phyloP scores from a whole-genome alignment of 2,113 vertebrate genomes.

The Trematocara variabile region DNA sequence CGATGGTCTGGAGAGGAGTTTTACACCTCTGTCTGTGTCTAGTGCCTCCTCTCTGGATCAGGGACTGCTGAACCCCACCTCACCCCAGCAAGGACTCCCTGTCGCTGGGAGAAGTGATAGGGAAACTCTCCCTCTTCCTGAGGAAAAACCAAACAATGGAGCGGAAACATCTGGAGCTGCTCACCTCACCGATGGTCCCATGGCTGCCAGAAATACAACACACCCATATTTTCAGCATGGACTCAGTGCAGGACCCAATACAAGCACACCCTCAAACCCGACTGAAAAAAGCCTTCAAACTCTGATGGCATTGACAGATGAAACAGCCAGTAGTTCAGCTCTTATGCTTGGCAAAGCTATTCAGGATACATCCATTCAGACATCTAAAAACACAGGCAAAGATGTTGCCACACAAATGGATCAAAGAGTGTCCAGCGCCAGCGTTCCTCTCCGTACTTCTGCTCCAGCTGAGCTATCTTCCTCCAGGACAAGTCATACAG shows the following conservation, averaged over 20 bases:
- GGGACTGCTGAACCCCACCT: constrained; percentile 4
- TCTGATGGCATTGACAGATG: neutral
- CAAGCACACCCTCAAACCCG: neutral
- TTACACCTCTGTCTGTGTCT: neutral
- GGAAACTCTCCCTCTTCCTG: constrained; percentile 65
- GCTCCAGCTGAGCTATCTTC: neutral
- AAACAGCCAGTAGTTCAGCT: neutral
- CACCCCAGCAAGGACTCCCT: constrained; percentile 23
- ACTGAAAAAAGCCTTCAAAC: neutral
- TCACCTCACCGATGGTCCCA: constrained; percentile 6
- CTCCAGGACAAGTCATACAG: neutral
- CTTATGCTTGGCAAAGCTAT: neutral
- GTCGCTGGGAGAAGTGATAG: constrained; percentile 58
- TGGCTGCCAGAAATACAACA: constrained; percentile 1
- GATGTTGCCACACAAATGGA: neutral
- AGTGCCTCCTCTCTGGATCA: neutral
- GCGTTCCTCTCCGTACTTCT: neutral
- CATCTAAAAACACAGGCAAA: neutral
- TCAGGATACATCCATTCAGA: neutral
- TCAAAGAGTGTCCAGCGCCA: neutral
- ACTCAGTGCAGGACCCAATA: neutral
- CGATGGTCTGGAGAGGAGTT: neutral
- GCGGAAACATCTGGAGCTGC: constrained; percentile 70
- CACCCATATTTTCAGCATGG: constrained; percentile 30
- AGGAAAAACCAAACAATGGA: constrained; percentile 76